These are phyloP conservation scores for Syrphus vitripennis DNA, from an alignment of 2,888 invertebrate genomes.

Conservation along the genomic window DNA sequence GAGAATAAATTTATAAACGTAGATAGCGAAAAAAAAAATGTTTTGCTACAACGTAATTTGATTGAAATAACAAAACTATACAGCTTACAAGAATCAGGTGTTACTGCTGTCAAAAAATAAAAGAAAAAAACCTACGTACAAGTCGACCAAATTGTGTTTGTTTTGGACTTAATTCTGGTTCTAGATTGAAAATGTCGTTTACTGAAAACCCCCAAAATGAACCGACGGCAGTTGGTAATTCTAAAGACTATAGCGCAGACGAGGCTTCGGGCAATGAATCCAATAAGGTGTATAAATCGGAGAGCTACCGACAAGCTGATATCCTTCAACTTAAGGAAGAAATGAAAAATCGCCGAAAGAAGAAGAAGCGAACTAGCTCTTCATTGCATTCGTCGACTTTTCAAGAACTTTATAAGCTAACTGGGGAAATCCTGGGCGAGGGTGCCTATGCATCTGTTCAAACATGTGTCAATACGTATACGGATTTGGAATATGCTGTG, in stretches of 20 bases:
- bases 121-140: neutral
- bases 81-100: neutral
- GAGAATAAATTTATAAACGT: neutral
- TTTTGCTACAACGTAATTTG: neutral
- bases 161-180: neutral
- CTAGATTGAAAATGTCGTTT: neutral
- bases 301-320: constrained; percentile 82
- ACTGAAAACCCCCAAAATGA: neutral
- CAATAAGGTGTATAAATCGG: constrained; percentile 79
- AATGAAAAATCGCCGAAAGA: constrained; percentile 92
- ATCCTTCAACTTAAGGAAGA: constrained; percentile 92
- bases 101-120: neutral
- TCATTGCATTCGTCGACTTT: constrained; percentile 94
- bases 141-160: constrained; percentile 11
- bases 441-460: constrained; percentile 98
- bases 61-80: neutral
- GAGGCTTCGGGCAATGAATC: constrained; percentile 81
- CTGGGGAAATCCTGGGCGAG: constrained; percentile 97
- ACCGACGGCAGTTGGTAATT: constrained; percentile 5
- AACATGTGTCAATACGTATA: constrained; percentile 95
- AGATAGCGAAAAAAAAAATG: neutral
- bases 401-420: constrained; percentile 97
- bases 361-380: constrained; percentile 94
- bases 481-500: constrained; percentile 97
- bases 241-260: constrained; percentile 79